Percentiles rank a stretch among this genome's conserved stretches.
These are phyloP conservation scores for Antheraea mylitta DNA, from an alignment of 1,140 invertebrate species.

Conservation along the genomic window DNA sequence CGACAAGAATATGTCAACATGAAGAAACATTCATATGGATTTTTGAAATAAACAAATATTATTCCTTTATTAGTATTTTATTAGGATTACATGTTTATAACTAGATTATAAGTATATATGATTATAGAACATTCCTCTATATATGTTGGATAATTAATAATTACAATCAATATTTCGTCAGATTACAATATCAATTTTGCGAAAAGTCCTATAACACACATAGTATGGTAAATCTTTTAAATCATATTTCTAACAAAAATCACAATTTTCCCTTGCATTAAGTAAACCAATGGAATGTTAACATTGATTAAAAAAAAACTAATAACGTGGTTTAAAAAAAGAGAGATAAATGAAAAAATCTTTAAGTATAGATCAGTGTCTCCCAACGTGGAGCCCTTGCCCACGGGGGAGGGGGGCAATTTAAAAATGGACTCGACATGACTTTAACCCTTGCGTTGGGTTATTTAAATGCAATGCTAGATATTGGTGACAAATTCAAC, in stretches of 20 bases:
- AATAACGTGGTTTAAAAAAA: background rate
- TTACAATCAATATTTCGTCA: background rate
- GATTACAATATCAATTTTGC: background rate
- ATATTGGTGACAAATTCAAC: too few species aligned
- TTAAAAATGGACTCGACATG: too few species aligned
- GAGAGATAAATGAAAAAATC: background rate
- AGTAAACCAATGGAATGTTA: background rate
- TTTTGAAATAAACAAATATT: slow-evolving; percentile 73
- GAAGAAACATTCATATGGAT: slow-evolving; percentile 77
- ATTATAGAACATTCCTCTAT: too few species aligned
- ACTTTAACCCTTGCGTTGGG: too few species aligned
- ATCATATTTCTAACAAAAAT: background rate
- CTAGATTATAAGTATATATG: too few species aligned
- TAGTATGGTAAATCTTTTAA: background rate
- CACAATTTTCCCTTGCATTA: background rate
- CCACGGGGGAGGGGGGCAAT: too few species aligned
- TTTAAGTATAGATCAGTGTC: too few species aligned
- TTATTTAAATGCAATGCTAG: too few species aligned
- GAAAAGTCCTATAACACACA: too few species aligned
- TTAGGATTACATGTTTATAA: background rate
- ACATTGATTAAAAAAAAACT: background rate
- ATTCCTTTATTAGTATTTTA: background rate
- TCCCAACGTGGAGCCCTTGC: too few species aligned
- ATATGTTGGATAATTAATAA: too few species aligned
- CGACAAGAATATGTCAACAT: slow-evolving; percentile 58